Evolutionary conservation across 2,888 invertebrate genomes (phyloP).

Genomic region (Erebia palarica): DNA sequence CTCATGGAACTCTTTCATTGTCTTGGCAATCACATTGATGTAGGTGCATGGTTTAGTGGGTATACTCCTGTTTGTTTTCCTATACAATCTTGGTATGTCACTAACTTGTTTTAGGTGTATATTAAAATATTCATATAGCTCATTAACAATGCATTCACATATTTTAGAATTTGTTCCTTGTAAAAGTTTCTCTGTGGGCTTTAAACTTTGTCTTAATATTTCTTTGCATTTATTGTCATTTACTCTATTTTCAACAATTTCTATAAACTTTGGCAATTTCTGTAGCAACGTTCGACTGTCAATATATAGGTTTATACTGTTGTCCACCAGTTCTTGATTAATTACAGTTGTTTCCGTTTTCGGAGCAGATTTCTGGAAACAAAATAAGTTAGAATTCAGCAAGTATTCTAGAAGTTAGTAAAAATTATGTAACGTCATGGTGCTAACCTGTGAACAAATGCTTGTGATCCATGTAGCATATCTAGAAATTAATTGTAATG

Average conservation of each 20-base stretch:
- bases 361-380: slow-evolving; percentile 52
- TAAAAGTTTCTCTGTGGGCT: slow-evolving; percentile 56
- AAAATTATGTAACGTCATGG: not conserved
- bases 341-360: slow-evolving; percentile 60
- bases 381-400: slow-evolving; percentile 42
- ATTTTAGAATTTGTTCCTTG: slow-evolving; percentile 58
- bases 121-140: slow-evolving; percentile 72
- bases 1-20: slow-evolving; percentile 82
- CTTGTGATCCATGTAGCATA: slow-evolving; percentile 87
- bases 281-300: slow-evolving; percentile 60
- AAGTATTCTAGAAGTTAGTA: not conserved
- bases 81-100: slow-evolving; percentile 95
- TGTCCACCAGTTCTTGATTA: slow-evolving; percentile 64
- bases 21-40: slow-evolving; percentile 85
- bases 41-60: slow-evolving; percentile 92
- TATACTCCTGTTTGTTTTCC: slow-evolving; percentile 94
- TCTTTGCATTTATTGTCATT: slow-evolving; percentile 51
- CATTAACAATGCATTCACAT: slow-evolving; percentile 68
- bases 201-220: slow-evolving; percentile 58
- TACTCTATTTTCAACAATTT: slow-evolving; percentile 58
- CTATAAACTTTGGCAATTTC: slow-evolving; percentile 60
- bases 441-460: slow-evolving; percentile 67
- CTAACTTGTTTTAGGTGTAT: slow-evolving; percentile 90
- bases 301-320: slow-evolving; percentile 67
- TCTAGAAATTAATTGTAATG: slow-evolving; percentile 91